Percentiles rank a stretch among this genome's conserved stretches.
These are phyloP conservation scores for Hylia prasina DNA, from an alignment of 2,113 vertebrate species.

Conservation along the genomic window DNA sequence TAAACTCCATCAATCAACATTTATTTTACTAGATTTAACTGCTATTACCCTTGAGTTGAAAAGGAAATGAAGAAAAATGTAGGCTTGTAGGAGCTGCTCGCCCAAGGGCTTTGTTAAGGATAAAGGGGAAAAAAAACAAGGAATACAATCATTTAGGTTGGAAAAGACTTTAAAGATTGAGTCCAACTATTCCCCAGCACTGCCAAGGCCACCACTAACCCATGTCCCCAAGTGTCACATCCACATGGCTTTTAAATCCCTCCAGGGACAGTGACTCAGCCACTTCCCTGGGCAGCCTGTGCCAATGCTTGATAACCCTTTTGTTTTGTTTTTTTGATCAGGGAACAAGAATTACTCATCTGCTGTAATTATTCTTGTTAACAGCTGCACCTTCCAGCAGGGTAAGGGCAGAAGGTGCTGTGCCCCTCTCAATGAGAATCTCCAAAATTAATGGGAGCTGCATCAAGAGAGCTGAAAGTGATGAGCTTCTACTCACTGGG, in stretches of 20 bases:
- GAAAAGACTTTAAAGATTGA: neutral
- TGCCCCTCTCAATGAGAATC: neutral
- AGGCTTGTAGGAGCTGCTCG: neutral
- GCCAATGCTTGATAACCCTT: neutral
- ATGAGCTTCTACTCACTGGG: neutral
- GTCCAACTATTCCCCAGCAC: neutral
- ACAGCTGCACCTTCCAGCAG: neutral
- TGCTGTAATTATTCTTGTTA: neutral
- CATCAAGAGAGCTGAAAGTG: neutral
- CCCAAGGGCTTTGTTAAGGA: neutral
- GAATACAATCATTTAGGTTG: neutral
- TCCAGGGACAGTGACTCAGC: neutral
- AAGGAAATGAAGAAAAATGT: conserved; percentile 24
- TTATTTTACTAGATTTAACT: conserved; percentile 49
- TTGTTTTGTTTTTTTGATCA: neutral
- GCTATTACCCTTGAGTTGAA: conserved; percentile 7
- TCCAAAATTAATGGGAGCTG: neutral
- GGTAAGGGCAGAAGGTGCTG: neutral
- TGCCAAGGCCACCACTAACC: neutral
- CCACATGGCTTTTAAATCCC: neutral
- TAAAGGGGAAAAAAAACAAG: neutral
- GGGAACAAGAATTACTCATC: neutral
- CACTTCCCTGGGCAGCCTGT: neutral
- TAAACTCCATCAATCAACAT: conserved; percentile 40
- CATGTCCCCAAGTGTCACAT: neutral